Conservation (phyloP, 2,113 vertebrate genomes). For the Cisticola juncidis region DNA sequence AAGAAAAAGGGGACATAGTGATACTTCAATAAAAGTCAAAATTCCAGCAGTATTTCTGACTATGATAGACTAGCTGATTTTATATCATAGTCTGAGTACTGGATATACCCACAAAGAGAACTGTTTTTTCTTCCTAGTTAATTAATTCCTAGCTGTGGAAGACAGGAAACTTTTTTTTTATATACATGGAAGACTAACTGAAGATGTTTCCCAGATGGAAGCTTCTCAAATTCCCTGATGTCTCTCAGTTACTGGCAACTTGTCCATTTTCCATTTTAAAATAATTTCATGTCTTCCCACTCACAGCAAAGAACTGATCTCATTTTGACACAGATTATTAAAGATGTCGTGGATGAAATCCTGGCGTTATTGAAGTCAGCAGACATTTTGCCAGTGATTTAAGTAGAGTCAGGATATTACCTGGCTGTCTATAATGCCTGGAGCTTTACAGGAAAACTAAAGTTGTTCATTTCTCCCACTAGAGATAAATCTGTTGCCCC, state of each 20-base stretch:
- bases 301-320: slow-evolving; percentile 18
- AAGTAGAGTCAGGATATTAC: slow-evolving; percentile 29
- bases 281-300: background rate
- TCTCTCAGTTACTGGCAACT: slow-evolving; percentile 33
- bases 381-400: slow-evolving; percentile 13
- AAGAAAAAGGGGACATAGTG: background rate
- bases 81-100: background rate
- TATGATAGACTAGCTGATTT: background rate
- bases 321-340: slow-evolving; percentile 53
- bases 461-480: background rate
- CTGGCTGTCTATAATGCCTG: background rate
- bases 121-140: background rate
- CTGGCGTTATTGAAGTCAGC: slow-evolving; percentile 11
- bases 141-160: slow-evolving; percentile 40
- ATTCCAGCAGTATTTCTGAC: background rate
- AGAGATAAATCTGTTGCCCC: background rate
- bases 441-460: slow-evolving; percentile 5
- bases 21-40: background rate
- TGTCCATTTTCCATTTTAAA: slow-evolving; percentile 43
- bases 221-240: slow-evolving; percentile 12
- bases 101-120: background rate
- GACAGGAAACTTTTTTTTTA: slow-evolving; percentile 17
- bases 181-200: background rate
- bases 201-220: slow-evolving; percentile 30
- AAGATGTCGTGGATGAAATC: slow-evolving; percentile 25